phyloP scores from a whole-genome alignment of 1,140 invertebrate genomes.

The Drosophila hydei region DNA sequence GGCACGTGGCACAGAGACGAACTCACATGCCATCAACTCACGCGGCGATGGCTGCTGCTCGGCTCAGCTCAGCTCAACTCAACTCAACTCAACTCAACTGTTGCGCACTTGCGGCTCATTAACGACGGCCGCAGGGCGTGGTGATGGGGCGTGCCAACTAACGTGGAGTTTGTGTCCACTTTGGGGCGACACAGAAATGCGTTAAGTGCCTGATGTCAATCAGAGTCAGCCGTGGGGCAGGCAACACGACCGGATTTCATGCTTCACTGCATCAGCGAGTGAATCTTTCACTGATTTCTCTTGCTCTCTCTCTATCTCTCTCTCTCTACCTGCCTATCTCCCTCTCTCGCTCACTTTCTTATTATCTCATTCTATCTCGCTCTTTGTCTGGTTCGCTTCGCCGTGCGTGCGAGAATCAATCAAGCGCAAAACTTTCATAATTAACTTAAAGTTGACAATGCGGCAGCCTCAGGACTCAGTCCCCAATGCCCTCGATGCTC shows the following conservation, averaged over 20 bases:
- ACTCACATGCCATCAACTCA: conserved; percentile 27
- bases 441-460: conserved; percentile 79
- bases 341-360: background rate
- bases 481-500: background rate
- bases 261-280: conserved; percentile 43
- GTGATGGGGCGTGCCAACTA: conserved; percentile 1
- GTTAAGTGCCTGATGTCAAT: conserved; percentile 79
- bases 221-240: conserved; percentile 44
- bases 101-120: conserved; percentile 77
- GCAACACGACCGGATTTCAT: conserved; percentile 53
- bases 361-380: conserved; percentile 11
- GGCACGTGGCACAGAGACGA: conserved; percentile 15
- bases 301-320: conserved; percentile 11
- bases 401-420: conserved; percentile 58
- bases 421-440: conserved; percentile 66
- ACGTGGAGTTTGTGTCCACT: conserved; percentile 13
- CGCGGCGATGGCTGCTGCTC: conserved; percentile 26
- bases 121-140: conserved; percentile 20
- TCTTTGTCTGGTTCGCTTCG: background rate
- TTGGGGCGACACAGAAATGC: conserved; percentile 44
- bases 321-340: conserved; percentile 2
- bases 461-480: conserved; percentile 15
- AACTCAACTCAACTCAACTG: conserved; percentile 69
- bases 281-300: conserved; percentile 8
- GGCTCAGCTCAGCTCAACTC: background rate